Evolutionary conservation across 2,797 vertebrate species (phyloP).

Genomic region (Sebastes trivittatus): DNA sequence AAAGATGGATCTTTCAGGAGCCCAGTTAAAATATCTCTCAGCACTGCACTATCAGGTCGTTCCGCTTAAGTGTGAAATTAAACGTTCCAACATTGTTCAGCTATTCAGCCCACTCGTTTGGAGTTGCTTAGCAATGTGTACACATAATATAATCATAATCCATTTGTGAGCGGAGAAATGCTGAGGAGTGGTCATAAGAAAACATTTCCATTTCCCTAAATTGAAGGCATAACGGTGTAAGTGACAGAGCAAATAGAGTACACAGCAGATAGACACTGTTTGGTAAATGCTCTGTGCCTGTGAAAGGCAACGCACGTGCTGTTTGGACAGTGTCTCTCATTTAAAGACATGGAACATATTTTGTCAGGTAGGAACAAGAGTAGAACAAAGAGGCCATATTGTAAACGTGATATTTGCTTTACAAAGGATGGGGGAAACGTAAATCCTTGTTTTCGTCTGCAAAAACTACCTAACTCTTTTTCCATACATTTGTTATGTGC

Average conservation of each 20-base stretch:
- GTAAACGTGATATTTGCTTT: not conserved
- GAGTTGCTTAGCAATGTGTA: conserved; percentile 69
- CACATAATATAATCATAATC: conserved; percentile 68
- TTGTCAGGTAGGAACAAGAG: conserved; percentile 20
- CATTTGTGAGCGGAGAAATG: conserved; percentile 51
- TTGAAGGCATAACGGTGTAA: conserved; percentile 51
- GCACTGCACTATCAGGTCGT: conserved; percentile 50
- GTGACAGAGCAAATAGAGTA: conserved; percentile 51
- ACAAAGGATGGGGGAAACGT: not conserved
- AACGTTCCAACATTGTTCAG: conserved; percentile 65
- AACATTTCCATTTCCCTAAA: conserved; percentile 70
- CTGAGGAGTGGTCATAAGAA: conserved; percentile 61
- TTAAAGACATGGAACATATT: conserved; percentile 43
- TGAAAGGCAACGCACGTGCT: conserved; percentile 20
- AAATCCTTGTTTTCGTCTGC: not conserved
- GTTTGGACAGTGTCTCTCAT: conserved; percentile 33
- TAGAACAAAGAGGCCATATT: not conserved
- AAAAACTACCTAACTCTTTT: not conserved
- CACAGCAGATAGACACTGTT: conserved; percentile 23
- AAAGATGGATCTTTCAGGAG: conserved; percentile 71
- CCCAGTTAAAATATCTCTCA: conserved; percentile 73
- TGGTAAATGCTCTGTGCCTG: conserved; percentile 20
- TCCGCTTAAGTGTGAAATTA: conserved; percentile 60
- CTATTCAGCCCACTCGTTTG: conserved; percentile 54
- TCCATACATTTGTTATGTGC: not conserved